phyloP scores from a whole-genome alignment of 2,888 invertebrate genomes.

The Amiota communis region DNA sequence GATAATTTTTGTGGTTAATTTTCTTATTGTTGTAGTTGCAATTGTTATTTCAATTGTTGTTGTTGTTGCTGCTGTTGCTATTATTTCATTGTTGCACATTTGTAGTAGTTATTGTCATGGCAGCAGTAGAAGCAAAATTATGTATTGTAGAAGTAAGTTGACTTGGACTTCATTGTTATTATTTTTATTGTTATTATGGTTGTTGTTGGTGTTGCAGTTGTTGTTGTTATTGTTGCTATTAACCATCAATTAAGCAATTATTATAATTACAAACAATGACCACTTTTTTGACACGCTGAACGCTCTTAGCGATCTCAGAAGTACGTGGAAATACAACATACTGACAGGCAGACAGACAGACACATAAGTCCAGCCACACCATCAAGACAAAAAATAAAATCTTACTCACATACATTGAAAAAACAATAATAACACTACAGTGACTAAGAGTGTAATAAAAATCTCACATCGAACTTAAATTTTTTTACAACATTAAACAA shows the following conservation, averaged over 20 bases:
- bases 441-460: too few relatives aligned
- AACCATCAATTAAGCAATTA: slow-evolving; percentile 67
- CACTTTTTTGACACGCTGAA: slow-evolving; percentile 66
- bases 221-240: slow-evolving; percentile 52
- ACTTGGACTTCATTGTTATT: too few relatives aligned
- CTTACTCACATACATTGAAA: too few relatives aligned
- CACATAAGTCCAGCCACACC: too few relatives aligned
- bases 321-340: not conserved
- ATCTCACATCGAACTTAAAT: too few relatives aligned
- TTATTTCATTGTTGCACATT: not conserved
- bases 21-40: slow-evolving; percentile 22
- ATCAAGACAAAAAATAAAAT: too few relatives aligned
- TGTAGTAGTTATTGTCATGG: not conserved
- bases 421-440: too few relatives aligned
- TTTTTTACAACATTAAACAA: not conserved
- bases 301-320: slow-evolving; percentile 2
- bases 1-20: slow-evolving; percentile 15
- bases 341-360: too few relatives aligned
- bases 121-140: not conserved
- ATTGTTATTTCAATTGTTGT: not conserved
- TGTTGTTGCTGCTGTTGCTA: not conserved
- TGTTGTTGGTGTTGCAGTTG: slow-evolving; percentile 37
- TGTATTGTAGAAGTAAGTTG: too few relatives aligned
- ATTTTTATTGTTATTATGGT: slow-evolving; percentile 17
- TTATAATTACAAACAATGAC: slow-evolving; percentile 67